Conservation (phyloP, 2,113 vertebrate genomes). For the Oreotrochilus melanogaster region DNA sequence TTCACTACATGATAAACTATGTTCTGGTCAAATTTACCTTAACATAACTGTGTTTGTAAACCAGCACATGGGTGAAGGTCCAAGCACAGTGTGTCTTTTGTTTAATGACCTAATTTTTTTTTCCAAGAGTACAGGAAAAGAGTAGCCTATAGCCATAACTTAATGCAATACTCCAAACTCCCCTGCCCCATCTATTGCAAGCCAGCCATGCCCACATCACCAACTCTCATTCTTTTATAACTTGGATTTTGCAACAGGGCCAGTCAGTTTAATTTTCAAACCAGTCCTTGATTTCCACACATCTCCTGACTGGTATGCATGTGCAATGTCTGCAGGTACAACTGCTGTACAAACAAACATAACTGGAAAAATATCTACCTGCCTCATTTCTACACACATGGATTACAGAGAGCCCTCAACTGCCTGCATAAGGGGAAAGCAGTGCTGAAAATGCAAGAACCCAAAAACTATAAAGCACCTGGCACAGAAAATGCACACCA, state of each 20-base stretch:
- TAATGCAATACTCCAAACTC: too few species aligned
- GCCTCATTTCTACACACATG: background rate
- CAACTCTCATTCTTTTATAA: constrained; percentile 19
- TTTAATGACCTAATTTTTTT: too few species aligned
- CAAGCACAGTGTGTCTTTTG: too few species aligned
- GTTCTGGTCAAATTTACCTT: background rate
- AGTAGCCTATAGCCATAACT: too few species aligned
- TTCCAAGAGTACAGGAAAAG: too few species aligned
- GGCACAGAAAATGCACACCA: background rate
- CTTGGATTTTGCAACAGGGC: constrained; percentile 35
- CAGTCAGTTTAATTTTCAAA: constrained; percentile 50
- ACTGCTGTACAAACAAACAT: background rate
- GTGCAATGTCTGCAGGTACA: background rate
- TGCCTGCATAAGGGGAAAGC: background rate
- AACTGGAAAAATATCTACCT: background rate
- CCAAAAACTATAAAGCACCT: background rate
- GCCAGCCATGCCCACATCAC: too few species aligned
- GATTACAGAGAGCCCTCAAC: background rate
- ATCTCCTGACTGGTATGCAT: background rate
- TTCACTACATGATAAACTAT: background rate
- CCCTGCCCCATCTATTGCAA: too few species aligned
- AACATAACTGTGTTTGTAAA: background rate
- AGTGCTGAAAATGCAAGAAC: background rate
- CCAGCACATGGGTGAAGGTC: background rate
- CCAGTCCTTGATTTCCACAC: constrained; percentile 32